phyloP scores from a whole-genome alignment of 2,113 vertebrate genomes.

The Nibea coibor region DNA sequence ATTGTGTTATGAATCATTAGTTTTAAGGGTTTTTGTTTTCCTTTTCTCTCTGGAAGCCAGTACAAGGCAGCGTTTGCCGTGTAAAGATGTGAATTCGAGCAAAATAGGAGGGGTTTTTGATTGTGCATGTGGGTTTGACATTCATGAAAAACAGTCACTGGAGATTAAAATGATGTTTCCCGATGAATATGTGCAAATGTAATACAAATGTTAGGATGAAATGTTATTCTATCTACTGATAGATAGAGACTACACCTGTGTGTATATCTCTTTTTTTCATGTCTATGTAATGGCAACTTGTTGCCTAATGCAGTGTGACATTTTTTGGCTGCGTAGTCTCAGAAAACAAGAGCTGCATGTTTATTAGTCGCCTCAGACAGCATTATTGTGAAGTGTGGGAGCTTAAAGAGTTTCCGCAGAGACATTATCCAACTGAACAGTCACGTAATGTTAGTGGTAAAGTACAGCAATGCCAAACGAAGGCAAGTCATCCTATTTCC shows the following conservation, averaged over 20 bases:
- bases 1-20: slow-evolving; percentile 26
- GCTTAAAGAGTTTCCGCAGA: slow-evolving; percentile 5
- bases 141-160: background rate
- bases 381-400: background rate
- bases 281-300: slow-evolving; percentile 13
- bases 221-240: background rate
- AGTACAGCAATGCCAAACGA: slow-evolving; percentile 3
- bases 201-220: background rate
- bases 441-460: background rate
- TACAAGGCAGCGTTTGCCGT: background rate
- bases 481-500: background rate
- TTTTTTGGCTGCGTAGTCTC: slow-evolving; percentile 3
- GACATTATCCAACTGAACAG: background rate
- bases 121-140: slow-evolving; percentile 11
- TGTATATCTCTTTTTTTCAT: background rate
- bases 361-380: slow-evolving; percentile 18
- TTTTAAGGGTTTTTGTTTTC: slow-evolving; percentile 14
- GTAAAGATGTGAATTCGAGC: slow-evolving; percentile 10
- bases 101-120: background rate
- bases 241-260: background rate
- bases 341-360: slow-evolving; percentile 31
- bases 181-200: background rate
- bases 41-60: background rate
- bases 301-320: slow-evolving; percentile 40
- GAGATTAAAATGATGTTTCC: slow-evolving; percentile 7